phyloP scores from a whole-genome alignment of 2,888 invertebrate species.

The Atherix ibis region DNA sequence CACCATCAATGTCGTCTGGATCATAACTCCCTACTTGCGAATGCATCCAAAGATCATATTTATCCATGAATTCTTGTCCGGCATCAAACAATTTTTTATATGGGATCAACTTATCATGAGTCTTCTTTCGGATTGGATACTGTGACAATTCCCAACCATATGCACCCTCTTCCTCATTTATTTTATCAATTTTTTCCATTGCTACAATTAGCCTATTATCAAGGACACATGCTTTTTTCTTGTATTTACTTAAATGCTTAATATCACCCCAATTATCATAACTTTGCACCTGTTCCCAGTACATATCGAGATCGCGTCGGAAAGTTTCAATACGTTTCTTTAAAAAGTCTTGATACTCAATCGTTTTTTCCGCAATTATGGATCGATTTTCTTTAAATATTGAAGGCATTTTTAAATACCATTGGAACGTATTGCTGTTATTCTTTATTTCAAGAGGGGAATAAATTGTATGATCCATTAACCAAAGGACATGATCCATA shows the following conservation, averaged over 20 bases:
- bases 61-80: slow-evolving; percentile 70
- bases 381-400: slow-evolving; percentile 69
- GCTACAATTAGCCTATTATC: slow-evolving; percentile 51
- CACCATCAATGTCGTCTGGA: slow-evolving; percentile 70
- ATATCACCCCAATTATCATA: slow-evolving; percentile 79
- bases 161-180: slow-evolving; percentile 81
- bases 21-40: slow-evolving; percentile 67
- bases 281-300: slow-evolving; percentile 65
- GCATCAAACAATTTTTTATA: slow-evolving; percentile 80
- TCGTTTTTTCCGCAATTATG: slow-evolving; percentile 64
- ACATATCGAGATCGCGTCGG: slow-evolving; percentile 62
- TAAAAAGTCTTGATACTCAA: slow-evolving; percentile 72
- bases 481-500: slow-evolving; percentile 60
- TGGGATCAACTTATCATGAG: slow-evolving; percentile 66
- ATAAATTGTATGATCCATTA: slow-evolving; percentile 66
- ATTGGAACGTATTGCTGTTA: slow-evolving; percentile 75
- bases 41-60: slow-evolving; percentile 73
- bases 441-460: slow-evolving; percentile 75
- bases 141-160: slow-evolving; percentile 79
- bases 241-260: slow-evolving; percentile 65
- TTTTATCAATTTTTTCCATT: slow-evolving; percentile 64
- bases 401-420: slow-evolving; percentile 68
- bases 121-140: slow-evolving; percentile 68
- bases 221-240: slow-evolving; percentile 61
- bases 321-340: slow-evolving; percentile 67